These are phyloP conservation scores for Antheraea mylitta DNA, from an alignment of 1,140 invertebrate genomes.

Conservation along the genomic window DNA sequence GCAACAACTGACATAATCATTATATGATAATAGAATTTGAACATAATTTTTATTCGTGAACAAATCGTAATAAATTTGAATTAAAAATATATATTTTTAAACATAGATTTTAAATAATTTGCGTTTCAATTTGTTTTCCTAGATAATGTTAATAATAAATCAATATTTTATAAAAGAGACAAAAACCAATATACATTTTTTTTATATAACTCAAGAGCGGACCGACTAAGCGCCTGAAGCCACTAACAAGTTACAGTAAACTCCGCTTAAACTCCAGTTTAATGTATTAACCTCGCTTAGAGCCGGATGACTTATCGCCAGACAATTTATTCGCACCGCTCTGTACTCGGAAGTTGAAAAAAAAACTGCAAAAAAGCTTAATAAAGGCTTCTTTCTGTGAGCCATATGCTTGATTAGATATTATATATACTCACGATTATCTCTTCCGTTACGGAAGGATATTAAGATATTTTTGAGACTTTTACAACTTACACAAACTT, in stretches of 20 bases:
- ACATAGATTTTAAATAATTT: too few species aligned
- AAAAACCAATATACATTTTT: not conserved
- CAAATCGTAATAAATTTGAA: too few species aligned
- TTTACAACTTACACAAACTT: too few species aligned
- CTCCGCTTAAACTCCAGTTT: constrained; percentile 60
- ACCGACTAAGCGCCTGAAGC: constrained; percentile 29
- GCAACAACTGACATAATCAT: too few species aligned
- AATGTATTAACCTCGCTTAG: constrained; percentile 70
- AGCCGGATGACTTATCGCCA: constrained; percentile 53
- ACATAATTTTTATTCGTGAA: too few species aligned
- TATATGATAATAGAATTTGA: too few species aligned
- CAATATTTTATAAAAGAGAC: not conserved
- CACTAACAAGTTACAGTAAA: constrained; percentile 35
- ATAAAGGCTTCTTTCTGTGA: constrained; percentile 40
- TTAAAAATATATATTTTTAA: too few species aligned
- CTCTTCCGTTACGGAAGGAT: too few species aligned
- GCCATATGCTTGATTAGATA: not conserved
- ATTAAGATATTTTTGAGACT: too few species aligned
- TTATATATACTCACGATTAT: not conserved
- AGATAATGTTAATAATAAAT: not conserved
- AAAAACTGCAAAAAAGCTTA: constrained; percentile 65
- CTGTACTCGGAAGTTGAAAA: constrained; percentile 34
- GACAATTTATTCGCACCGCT: constrained; percentile 55
- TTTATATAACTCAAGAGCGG: not conserved
- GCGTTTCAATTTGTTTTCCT: too few species aligned